Evolutionary conservation across 2,888 invertebrate species (phyloP), one percentile per base, ranked within the genome.

Genomic region (Troides aeacus): DNA sequence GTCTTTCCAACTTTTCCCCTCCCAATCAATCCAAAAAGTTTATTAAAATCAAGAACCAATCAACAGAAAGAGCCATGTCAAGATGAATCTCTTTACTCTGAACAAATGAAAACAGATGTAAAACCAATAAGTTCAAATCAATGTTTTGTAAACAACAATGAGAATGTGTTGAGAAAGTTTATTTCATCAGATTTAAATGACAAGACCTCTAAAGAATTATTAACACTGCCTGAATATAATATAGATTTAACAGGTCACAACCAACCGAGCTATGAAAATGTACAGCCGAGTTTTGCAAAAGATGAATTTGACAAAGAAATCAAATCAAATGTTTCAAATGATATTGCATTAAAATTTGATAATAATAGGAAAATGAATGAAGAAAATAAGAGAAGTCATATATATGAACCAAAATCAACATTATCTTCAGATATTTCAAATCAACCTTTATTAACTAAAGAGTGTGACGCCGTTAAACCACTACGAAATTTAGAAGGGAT

Each of bases 1-100:
- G 93, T 93, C 50, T 92, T 93, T 70, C 93, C 93, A n/a, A 93
- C 95, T 74, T 95, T 95, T 81, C 94, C 94, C 75, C 94, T 96
- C 71, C 96, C 96, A 56, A 90, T 94, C 1, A 95, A 96, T 82
- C 96, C 96, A n/a, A 96, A 92, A 78, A 85, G 89, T 46, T 83
- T 93, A 68, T 75, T 93, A 24, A 82, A 90, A 75, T 87, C 89
- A 23, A 85, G 93, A 73, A 92, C 89, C 78, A 85, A 83, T 70
- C 87, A 79, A 64, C 77, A 84, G 5, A 84, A 80, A 72, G 86
- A 86, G 30, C 75, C 78, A 23, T 77, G 79, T 23, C 71, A 75
- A 56, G 77, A 78, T 64, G 80, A 77, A 72, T 74, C 74, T 46
- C 72, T 74, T 56, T 74, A 76, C 53, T 75, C 76, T 17, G 70